phyloP scores from a whole-genome alignment of 2,797 vertebrate genomes.

The Sebastolobus alascanus region DNA sequence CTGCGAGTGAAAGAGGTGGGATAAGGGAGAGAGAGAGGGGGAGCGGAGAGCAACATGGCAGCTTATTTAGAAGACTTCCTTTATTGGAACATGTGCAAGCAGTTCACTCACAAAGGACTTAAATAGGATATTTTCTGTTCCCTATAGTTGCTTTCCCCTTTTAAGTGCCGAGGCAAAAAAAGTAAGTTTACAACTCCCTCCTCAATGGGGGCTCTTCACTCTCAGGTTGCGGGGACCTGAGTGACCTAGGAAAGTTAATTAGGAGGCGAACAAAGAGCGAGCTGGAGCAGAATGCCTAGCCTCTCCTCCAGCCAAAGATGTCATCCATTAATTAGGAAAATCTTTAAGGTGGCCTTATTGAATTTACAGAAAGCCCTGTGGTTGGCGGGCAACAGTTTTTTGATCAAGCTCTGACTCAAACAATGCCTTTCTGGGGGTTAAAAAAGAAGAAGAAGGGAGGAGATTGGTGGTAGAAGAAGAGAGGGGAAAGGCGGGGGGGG shows the following conservation, averaged over 20 bases:
- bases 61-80: slow-evolving; percentile 92
- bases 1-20: slow-evolving; percentile 83
- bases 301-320: slow-evolving; percentile 99
- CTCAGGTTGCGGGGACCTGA: slow-evolving; percentile 99
- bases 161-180: slow-evolving; percentile 99
- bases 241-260: slow-evolving; percentile 99
- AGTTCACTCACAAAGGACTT: slow-evolving; percentile 95
- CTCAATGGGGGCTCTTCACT: slow-evolving; percentile 99
- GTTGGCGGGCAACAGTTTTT: slow-evolving; percentile 99
- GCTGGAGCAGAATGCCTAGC: slow-evolving; percentile 99
- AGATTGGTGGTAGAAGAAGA: slow-evolving; percentile 79
- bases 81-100: slow-evolving; percentile 96
- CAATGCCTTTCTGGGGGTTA: slow-evolving; percentile 91
- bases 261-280: slow-evolving; percentile 99
- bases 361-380: slow-evolving; percentile 97
- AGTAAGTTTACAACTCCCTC: slow-evolving; percentile 99
- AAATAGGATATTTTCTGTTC: slow-evolving; percentile 99
- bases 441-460: slow-evolving; percentile 87
- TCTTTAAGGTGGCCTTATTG: slow-evolving; percentile 99
- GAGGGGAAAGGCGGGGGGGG: slow-evolving; percentile 47
- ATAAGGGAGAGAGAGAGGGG: slow-evolving; percentile 76
- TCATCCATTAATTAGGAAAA: slow-evolving; percentile 99
- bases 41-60: slow-evolving; percentile 87
- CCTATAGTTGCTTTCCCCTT: slow-evolving; percentile 97
- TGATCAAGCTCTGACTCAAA: slow-evolving; percentile 95